phyloP scores from a whole-genome alignment of 2,797 vertebrate species.

The Halcyon chelicuti region DNA sequence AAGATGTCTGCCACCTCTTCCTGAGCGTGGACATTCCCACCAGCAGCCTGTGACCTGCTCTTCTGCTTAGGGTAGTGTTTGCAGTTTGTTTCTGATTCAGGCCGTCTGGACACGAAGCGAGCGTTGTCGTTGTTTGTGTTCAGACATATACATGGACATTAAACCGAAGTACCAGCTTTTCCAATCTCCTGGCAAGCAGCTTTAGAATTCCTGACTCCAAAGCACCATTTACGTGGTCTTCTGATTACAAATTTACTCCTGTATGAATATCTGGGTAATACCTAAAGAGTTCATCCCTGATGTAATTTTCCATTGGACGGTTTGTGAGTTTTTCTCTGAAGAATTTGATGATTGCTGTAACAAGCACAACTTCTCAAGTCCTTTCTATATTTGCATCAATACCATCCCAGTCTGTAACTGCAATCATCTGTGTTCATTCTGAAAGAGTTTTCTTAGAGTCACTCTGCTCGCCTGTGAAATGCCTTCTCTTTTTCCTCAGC shows the following conservation, averaged over 20 bases:
- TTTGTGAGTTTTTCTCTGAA: not conserved
- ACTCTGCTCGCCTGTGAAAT: not conserved
- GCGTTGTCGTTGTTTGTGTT: not conserved
- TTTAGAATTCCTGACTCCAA: not conserved
- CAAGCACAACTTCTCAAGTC: not conserved
- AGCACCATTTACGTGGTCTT: not conserved
- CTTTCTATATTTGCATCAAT: not conserved
- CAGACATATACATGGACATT: not conserved
- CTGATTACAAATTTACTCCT: not conserved
- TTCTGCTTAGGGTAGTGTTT: not conserved
- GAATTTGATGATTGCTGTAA: not conserved
- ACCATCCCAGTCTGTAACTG: not conserved
- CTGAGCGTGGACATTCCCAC: not conserved
- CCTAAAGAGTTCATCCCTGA: not conserved
- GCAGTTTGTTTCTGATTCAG: slow-evolving; percentile 4
- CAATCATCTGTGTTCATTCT: not conserved
- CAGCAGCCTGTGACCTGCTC: not conserved
- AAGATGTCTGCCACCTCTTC: not conserved
- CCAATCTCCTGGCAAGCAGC: not conserved
- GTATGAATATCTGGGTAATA: not conserved
- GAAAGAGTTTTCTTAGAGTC: not conserved
- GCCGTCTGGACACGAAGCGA: slow-evolving; percentile 31
- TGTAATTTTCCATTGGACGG: not conserved
- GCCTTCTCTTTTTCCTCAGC: not conserved
- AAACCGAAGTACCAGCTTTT: not conserved